Percentiles rank a stretch among this genome's conserved stretches.
phyloP scores from a whole-genome alignment of 2,113 vertebrate species.

The Lepisosteus oculatus region DNA sequence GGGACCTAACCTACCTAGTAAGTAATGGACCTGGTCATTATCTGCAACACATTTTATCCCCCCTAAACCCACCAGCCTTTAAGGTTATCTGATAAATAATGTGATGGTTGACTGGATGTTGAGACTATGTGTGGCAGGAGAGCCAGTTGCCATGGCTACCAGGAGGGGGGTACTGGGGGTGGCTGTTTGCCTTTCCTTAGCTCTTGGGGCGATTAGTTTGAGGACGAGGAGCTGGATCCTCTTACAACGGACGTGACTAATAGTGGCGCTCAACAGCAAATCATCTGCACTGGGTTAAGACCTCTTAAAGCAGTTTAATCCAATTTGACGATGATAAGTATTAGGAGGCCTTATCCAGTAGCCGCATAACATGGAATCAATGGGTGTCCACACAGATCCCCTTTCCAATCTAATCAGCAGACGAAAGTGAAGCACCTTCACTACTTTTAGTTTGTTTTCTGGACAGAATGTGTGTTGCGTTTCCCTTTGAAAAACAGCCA shows the following conservation, averaged over 20 bases:
- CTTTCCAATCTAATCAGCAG: conserved; percentile 4
- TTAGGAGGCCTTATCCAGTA: not conserved
- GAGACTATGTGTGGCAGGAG: not conserved
- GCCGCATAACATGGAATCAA: not conserved
- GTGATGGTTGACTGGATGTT: not conserved
- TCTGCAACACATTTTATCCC: too few relatives aligned
- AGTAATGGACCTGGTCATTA: too few relatives aligned
- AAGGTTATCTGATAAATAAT: not conserved
- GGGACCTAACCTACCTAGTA: too few relatives aligned
- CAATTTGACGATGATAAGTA: not conserved
- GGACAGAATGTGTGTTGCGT: not conserved
- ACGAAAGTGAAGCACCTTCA: not conserved
- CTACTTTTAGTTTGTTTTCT: not conserved
- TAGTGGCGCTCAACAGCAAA: not conserved
- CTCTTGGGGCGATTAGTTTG: conserved; percentile 5
- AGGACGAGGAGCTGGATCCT: not conserved
- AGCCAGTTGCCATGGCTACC: not conserved
- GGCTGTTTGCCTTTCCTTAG: not conserved
- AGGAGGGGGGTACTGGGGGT: not conserved
- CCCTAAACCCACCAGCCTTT: too few relatives aligned
- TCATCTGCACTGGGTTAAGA: not conserved
- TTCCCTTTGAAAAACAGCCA: too few relatives aligned
- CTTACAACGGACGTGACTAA: not conserved
- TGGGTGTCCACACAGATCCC: too few relatives aligned
- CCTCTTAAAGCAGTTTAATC: not conserved